Base-by-base conservation (phyloP, 2,113 vertebrate species). In the Gallinago jamesoni region DNA sequence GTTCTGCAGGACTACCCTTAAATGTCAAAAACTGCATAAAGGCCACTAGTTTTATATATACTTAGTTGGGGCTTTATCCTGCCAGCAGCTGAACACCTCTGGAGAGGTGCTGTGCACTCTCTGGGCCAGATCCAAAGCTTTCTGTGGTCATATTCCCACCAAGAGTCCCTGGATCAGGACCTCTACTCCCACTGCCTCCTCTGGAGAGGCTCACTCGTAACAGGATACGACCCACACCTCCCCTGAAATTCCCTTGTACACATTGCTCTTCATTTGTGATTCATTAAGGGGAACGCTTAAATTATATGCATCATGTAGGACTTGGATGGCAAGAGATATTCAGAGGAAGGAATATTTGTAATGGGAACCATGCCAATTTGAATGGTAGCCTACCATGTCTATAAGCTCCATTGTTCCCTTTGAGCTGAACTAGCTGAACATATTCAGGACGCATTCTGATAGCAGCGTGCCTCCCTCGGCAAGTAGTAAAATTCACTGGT, bases 301-400 rank as follows among this genome's bases (percentile, higher is more conserved):
- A 94, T 91, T 87, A 94, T 63, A 92, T 74, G 77, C 89, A 80
- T 88, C 55, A 33, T 12, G 45, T 87, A 91, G 80, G 73, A 56
- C 62, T 73, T 84, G 70, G 87, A 90, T 85, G 77, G 89, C 48
- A 64, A 77, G 50, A 80, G 76, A 72, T 79, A 80, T 86, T 95
- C 59, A 94, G 86, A 94, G 81, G 59, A 67, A 50, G 9, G 73
- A 90, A 81, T 92, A 72, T 76, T 83, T 79, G 56, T 68, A 53
- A 50, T 2, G 72, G 89, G 94, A 97, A 84, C n/a, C 17, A 68
- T 88, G 87, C 81, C 95, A 94, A 25, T 39, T 90, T 60, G 85
- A 93, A 93, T 72, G 72, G 87, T 94, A 93, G 60, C 91, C 82
- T 84, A 84, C 87, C 86, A 87, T 77, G 59, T 89, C 93, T 94